Base-by-base conservation (phyloP, 1,140 invertebrate species). In the Orussus abietinus region DNA sequence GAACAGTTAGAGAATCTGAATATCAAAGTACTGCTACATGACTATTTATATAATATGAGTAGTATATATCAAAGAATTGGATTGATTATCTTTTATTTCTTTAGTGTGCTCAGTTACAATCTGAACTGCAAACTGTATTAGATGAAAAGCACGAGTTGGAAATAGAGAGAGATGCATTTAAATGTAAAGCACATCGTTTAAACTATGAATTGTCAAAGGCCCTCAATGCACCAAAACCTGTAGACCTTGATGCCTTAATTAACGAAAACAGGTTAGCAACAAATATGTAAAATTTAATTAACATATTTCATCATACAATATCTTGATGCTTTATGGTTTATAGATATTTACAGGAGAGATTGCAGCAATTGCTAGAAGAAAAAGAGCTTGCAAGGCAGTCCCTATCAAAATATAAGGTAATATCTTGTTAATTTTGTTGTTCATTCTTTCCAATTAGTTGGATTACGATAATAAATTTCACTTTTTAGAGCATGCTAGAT, bases 121-220 rank as follows among this genome's bases (percentile, higher is more conserved):
- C 80, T 17, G 88, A 93, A 71, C 73, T 92, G 12, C 81, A 88
- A 57, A 72, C 76, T 29, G 78, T 90, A 13, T 65, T 92, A 21
- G 90, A 92, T 75, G 89, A 92, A 62, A 91, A 92, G 65, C 87
- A 91, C 57, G 90, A 92, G 53, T 62, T 90, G 12, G 80, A 86
- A 13, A 83, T 78, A 9, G 88, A 92, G 61, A 73, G 88, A 45
- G 88, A 92, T 70, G 85, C 84, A n/a, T 90, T 88, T 53, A 86
- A 86, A 62, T 86, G 79, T 49, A 92, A 93, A 70, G 84, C 87
- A 10, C 86, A 90, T 59, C 72, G 88, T 21, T 75, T 92, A 3
- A 92, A 92, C 67, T 81, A 87, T 53, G 85, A 90, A 61, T 75
- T 93, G 7, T 85, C 85, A 49, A 82, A 81, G 50, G 79, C 88